Conservation (phyloP, 1,140 invertebrate genomes). For the Brachionus calyciflorus region DNA sequence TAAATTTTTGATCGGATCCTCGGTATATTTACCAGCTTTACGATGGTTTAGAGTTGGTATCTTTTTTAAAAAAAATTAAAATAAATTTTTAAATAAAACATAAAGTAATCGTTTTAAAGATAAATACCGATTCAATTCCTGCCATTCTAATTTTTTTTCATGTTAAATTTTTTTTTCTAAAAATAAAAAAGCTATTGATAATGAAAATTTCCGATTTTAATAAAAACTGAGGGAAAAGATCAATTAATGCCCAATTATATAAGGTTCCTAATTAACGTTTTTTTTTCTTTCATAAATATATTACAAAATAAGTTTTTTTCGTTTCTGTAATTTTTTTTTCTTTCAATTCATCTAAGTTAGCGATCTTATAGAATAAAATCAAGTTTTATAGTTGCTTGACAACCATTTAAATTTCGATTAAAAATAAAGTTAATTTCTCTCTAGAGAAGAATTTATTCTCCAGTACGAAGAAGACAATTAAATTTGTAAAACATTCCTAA, state of each 20-base stretch:
- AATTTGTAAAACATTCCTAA: no score
- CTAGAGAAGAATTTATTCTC: constrained; percentile 23
- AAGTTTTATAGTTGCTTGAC: constrained; percentile 18
- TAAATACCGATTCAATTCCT: constrained; percentile 27
- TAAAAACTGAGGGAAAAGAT: no score
- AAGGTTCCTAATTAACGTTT: neutral
- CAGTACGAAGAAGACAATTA: no score
- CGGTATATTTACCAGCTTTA: constrained; percentile 53
- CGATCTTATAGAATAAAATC: neutral
- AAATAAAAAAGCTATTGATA: neutral
- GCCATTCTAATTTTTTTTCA: constrained; percentile 28
- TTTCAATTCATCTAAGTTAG: neutral
- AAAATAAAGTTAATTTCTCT: constrained; percentile 10
- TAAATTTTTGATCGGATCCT: constrained; percentile 58
- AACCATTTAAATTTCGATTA: constrained; percentile 3
- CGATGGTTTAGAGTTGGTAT: constrained; percentile 4
- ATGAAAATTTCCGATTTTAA: no score
- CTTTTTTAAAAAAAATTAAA: neutral
- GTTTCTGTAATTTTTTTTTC: neutral
- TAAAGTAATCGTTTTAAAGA: neutral
- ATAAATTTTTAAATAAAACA: no score
- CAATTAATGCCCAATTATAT: no score
- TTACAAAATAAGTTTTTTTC: constrained; percentile 42
- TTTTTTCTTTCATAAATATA: neutral
- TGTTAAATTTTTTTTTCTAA: neutral